phyloP scores from a whole-genome alignment of 2,888 invertebrate species.

The Stenurella melanura region DNA sequence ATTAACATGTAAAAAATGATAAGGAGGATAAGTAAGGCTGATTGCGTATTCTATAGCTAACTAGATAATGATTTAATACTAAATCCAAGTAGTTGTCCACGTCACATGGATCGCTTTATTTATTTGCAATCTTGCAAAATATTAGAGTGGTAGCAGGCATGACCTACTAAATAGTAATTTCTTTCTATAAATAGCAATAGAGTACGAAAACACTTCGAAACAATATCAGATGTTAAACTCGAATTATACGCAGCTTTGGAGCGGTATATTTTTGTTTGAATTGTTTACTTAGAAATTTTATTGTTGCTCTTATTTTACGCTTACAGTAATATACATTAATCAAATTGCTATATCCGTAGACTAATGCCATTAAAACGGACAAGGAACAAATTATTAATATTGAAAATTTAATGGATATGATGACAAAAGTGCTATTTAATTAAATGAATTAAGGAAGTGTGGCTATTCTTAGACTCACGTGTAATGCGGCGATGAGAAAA shows the following conservation, averaged over 20 bases:
- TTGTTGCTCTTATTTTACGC: not conserved
- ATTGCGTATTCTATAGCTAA: too few relatives aligned
- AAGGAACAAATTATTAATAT: slow-evolving; percentile 22
- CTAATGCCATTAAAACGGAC: slow-evolving; percentile 5
- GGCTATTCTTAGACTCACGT: not conserved
- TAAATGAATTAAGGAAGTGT: slow-evolving; percentile 12
- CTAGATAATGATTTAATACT: too few relatives aligned
- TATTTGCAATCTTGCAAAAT: too few relatives aligned
- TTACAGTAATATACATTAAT: slow-evolving; percentile 3
- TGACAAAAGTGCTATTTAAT: slow-evolving; percentile 18
- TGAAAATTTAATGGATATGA: slow-evolving; percentile 11
- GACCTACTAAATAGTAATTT: not conserved
- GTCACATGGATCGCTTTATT: too few relatives aligned
- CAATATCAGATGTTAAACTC: not conserved
- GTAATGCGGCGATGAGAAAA: not conserved
- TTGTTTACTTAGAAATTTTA: not conserved
- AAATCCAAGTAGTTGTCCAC: too few relatives aligned
- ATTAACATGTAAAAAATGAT: too few relatives aligned
- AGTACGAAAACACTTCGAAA: not conserved
- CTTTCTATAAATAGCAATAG: not conserved
- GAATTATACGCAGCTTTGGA: not conserved
- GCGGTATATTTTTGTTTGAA: not conserved
- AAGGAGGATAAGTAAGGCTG: too few relatives aligned
- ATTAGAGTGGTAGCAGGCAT: too few relatives aligned
- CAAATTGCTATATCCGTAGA: not conserved